Percentiles rank a stretch among this genome's conserved stretches.
Conservation (phyloP, 2,888 invertebrate species). For the Masnerella sp. region DNA sequence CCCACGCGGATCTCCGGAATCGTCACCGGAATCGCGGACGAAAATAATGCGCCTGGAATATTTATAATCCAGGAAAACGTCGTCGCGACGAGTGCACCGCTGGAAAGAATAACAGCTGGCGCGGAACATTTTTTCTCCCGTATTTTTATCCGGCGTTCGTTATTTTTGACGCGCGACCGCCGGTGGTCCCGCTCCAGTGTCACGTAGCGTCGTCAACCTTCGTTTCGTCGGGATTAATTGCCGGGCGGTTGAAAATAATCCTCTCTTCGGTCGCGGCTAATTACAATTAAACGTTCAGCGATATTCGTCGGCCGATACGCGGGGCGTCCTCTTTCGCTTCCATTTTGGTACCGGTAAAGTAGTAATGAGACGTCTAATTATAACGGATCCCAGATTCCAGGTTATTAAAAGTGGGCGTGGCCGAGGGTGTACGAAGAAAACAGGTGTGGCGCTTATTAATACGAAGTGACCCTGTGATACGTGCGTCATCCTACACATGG, state of each 20-base stretch:
- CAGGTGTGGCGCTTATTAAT: conserved; percentile 76
- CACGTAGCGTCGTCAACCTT: neutral
- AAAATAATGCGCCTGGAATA: conserved; percentile 52
- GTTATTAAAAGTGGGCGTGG: conserved; percentile 75
- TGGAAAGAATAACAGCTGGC: conserved; percentile 40
- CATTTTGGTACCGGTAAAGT: conserved; percentile 57
- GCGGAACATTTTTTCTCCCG: conserved; percentile 9
- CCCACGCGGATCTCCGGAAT: neutral
- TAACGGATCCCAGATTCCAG: conserved; percentile 74
- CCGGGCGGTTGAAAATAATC: no score
- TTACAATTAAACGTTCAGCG: no score
- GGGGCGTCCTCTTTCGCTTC: no score
- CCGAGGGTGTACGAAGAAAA: conserved; percentile 62
- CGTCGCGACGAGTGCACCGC: neutral
- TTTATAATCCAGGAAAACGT: conserved; percentile 61
- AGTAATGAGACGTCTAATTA: conserved; percentile 69
- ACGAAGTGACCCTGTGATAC: conserved; percentile 57
- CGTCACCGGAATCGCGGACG: conserved; percentile 17
- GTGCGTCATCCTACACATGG: conserved; percentile 57
- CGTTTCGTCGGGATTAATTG: no score
- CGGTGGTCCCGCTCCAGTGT: neutral
- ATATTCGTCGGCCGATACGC: no score
- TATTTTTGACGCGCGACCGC: conserved; percentile 18
- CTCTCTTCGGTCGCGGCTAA: no score
- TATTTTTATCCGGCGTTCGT: conserved; percentile 29